These are phyloP conservation scores for Stratiolaelaps scimitus DNA, from an alignment of 1,140 invertebrate genomes.

Conservation along the genomic window DNA sequence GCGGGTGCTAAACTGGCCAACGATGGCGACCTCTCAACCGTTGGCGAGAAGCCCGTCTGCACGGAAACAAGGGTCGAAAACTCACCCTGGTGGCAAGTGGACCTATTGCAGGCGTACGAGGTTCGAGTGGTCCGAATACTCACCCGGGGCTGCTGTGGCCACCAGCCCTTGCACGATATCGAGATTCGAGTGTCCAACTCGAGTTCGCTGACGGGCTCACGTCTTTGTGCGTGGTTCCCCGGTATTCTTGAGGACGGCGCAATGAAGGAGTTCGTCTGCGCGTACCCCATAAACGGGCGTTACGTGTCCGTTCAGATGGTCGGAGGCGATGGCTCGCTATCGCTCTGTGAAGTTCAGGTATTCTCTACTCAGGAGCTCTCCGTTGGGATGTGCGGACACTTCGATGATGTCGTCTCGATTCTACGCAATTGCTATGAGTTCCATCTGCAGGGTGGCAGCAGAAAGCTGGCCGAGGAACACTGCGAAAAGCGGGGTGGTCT, in stretches of 20 bases:
- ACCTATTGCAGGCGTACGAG: conserved; percentile 64
- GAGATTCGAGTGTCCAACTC: conserved; percentile 83
- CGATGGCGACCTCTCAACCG: conserved; percentile 63
- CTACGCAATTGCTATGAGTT: conserved; percentile 78
- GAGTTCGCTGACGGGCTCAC: conserved; percentile 66
- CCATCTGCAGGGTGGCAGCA: conserved; percentile 54
- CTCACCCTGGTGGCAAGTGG: conserved; percentile 81
- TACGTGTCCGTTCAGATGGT: conserved; percentile 77
- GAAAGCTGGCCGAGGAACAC: conserved; percentile 58
- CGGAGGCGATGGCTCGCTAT: conserved; percentile 72
- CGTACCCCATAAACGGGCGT: conserved; percentile 63
- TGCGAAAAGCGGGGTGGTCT: conserved; percentile 54
- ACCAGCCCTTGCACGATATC: conserved; percentile 74
- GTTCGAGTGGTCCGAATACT: conserved; percentile 70
- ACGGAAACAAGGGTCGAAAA: conserved; percentile 69
- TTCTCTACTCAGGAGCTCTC: conserved; percentile 61
- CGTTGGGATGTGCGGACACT: conserved; percentile 21
- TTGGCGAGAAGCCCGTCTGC: conserved; percentile 71
- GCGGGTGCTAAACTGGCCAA: conserved; percentile 67
- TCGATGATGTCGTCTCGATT: conserved; percentile 52
- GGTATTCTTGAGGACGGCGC: conserved; percentile 77
- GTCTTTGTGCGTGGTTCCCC: conserved; percentile 80
- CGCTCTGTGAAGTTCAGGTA: conserved; percentile 77
- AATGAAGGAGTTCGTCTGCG: conserved; percentile 77
- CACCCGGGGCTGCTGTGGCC: conserved; percentile 69